phyloP scores from a whole-genome alignment of 2,888 invertebrate genomes.

The Heterodera filipjevi region DNA sequence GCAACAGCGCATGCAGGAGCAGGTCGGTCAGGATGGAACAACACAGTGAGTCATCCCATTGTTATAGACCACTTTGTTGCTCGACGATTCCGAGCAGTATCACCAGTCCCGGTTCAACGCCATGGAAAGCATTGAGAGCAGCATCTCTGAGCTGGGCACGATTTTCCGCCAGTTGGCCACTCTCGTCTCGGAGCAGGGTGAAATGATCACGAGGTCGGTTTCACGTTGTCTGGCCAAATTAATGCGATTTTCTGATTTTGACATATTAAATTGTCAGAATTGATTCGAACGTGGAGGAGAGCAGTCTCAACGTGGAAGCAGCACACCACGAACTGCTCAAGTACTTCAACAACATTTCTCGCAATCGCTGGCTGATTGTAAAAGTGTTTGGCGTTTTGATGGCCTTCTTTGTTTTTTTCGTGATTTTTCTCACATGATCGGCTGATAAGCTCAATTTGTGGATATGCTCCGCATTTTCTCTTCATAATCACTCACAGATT shows the following conservation, averaged over 20 bases:
- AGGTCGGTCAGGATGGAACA: slow-evolving; percentile 27
- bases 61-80: slow-evolving; percentile 71
- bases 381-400: slow-evolving; percentile 97
- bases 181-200: slow-evolving; percentile 98
- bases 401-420: slow-evolving; percentile 98
- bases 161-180: slow-evolving; percentile 76
- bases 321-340: slow-evolving; percentile 95
- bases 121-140: slow-evolving; percentile 98
- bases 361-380: slow-evolving; percentile 97
- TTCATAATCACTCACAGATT: not conserved
- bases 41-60: not conserved
- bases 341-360: slow-evolving; percentile 91
- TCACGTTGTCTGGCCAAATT: not conserved
- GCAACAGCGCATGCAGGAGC: slow-evolving; percentile 48
- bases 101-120: slow-evolving; percentile 90
- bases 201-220: slow-evolving; percentile 72
- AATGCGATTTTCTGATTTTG: not conserved
- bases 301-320: slow-evolving; percentile 93
- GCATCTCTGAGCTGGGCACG: slow-evolving; percentile 96
- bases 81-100: slow-evolving; percentile 86
- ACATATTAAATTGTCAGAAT: slow-evolving; percentile 72
- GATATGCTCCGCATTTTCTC: not conserved
- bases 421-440: slow-evolving; percentile 86
- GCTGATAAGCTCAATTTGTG: not conserved
- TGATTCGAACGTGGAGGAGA: slow-evolving; percentile 92